Evolutionary conservation across 2,113 vertebrate species (phyloP).

Genomic region (Benitochromis conjunctus): DNA sequence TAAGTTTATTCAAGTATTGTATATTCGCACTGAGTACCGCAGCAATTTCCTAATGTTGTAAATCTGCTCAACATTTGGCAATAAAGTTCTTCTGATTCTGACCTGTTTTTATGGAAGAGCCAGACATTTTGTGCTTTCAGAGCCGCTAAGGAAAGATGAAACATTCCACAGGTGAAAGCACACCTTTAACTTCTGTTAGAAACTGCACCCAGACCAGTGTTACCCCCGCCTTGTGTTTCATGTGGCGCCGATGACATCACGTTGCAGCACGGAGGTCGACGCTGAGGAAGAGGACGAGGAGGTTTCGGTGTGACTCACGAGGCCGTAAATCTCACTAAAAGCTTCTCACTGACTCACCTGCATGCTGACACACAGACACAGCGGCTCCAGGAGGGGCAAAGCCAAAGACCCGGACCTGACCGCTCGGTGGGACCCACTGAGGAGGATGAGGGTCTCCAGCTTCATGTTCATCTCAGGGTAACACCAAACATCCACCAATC

Average conservation of each 20-base stretch:
- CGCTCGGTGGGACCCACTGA: background rate
- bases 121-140: background rate
- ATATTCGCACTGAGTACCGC: no score
- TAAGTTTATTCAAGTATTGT: no score
- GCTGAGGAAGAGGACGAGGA: background rate
- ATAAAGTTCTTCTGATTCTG: no score
- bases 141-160: background rate
- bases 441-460: background rate
- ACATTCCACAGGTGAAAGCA: background rate
- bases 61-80: no score
- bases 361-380: background rate
- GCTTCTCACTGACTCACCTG: conserved; percentile 12
- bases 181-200: background rate
- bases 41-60: no score
- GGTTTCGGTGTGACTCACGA: background rate
- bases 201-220: background rate
- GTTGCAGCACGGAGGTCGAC: background rate
- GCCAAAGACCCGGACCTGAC: background rate
- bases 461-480: background rate
- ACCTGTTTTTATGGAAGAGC: background rate
- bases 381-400: background rate
- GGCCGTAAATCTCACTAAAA: conserved; percentile 33
- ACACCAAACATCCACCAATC: background rate
- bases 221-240: background rate
- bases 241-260: background rate